phyloP scores from a whole-genome alignment of 2,888 invertebrate genomes.

The Drosophila koepferae region DNA sequence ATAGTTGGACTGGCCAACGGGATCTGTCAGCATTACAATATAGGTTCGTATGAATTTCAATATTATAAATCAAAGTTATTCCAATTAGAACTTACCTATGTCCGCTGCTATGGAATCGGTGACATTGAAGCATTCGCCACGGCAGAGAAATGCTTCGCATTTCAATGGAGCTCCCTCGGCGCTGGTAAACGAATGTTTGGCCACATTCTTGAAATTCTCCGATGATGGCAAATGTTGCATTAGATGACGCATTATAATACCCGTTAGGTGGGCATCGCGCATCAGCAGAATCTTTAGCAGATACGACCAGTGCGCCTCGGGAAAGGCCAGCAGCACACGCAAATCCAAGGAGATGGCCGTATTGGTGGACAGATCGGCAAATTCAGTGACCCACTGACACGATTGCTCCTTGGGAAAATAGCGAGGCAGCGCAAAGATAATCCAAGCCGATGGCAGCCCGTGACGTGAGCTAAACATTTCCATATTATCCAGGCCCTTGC shows the following conservation, averaged over 20 bases:
- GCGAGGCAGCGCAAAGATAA: slow-evolving; percentile 89
- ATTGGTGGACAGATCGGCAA: slow-evolving; percentile 86
- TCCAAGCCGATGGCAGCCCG: slow-evolving; percentile 89
- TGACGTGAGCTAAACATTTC: slow-evolving; percentile 87
- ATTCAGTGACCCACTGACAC: slow-evolving; percentile 84
- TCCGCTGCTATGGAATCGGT: slow-evolving; percentile 80
- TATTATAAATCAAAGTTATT: no score
- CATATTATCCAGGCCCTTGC: slow-evolving; percentile 87
- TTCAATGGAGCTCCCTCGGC: slow-evolving; percentile 72
- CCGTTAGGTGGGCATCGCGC: slow-evolving; percentile 89
- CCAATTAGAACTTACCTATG: slow-evolving; percentile 61
- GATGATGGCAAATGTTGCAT: slow-evolving; percentile 86
- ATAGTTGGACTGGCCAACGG: slow-evolving; percentile 86
- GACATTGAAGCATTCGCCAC: slow-evolving; percentile 87
- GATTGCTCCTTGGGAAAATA: slow-evolving; percentile 86
- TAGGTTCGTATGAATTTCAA: no score
- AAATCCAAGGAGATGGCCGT: slow-evolving; percentile 90
- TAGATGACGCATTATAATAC: slow-evolving; percentile 87
- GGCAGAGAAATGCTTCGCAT: slow-evolving; percentile 90
- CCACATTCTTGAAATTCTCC: slow-evolving; percentile 84
- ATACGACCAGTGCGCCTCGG: slow-evolving; percentile 92
- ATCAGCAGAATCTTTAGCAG: slow-evolving; percentile 91
- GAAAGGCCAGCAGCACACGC: slow-evolving; percentile 90
- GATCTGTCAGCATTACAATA: slow-evolving; percentile 71
- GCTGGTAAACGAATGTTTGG: slow-evolving; percentile 84